These are phyloP conservation scores for Bovichtus diacanthus DNA, from an alignment of 2,797 vertebrate species.

Conservation along the genomic window DNA sequence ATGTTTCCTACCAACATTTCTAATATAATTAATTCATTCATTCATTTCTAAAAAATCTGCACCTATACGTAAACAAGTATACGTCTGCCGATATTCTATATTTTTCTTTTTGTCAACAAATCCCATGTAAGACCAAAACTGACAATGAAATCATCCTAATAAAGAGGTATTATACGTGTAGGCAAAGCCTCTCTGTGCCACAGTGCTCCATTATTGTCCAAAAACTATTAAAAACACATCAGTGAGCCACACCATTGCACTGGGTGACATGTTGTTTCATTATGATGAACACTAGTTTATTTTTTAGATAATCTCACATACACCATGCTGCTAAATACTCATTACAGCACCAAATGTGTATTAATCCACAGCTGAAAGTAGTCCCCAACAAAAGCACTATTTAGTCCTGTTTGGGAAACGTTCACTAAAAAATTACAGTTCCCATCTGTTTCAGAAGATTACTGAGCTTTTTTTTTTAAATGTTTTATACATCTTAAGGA, in stretches of 20 bases:
- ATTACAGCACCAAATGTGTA: not conserved
- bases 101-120: not conserved
- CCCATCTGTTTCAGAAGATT: not conserved
- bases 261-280: not conserved
- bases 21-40: too few relatives aligned
- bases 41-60: too few relatives aligned
- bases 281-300: conserved; percentile 12
- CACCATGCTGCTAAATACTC: conserved; percentile 7
- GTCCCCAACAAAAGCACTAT: not conserved
- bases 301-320: conserved; percentile 15
- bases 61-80: not conserved
- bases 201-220: not conserved
- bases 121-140: not conserved
- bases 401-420: not conserved
- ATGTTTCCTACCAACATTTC: not conserved
- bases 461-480: not conserved
- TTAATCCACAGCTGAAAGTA: conserved; percentile 9
- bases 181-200: not conserved
- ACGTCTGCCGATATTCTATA: not conserved
- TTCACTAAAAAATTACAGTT: not conserved
- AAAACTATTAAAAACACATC: conserved; percentile 17
- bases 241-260: not conserved
- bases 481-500: not conserved
- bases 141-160: not conserved
- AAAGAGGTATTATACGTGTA: not conserved